phyloP scores from a whole-genome alignment of 1,140 invertebrate genomes.

The Mesaphorura yosii region DNA sequence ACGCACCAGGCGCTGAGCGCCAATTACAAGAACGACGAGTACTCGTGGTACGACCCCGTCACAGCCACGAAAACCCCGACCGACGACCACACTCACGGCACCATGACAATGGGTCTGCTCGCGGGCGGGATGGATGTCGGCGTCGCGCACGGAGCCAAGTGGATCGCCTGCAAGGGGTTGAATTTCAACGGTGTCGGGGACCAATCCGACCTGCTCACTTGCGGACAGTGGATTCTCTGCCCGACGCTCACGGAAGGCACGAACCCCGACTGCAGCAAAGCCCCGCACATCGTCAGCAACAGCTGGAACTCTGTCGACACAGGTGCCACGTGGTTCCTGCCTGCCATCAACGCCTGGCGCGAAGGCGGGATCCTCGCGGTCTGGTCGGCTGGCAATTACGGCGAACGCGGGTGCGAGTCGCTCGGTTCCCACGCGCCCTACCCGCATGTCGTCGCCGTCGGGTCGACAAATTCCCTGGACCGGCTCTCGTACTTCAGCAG shows the following conservation, averaged over 20 bases:
- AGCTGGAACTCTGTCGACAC: neutral
- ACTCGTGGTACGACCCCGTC: conserved; percentile 13
- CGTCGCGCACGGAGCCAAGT: neutral
- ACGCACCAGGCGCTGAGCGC: conserved; percentile 3
- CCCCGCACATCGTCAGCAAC: conserved; percentile 13
- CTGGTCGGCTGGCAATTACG: conserved; percentile 2
- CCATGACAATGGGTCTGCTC: conserved; percentile 1
- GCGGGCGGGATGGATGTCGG: neutral
- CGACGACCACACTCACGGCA: conserved; percentile 14
- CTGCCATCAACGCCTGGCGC: neutral
- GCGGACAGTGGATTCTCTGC: conserved; percentile 9
- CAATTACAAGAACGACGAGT: neutral
- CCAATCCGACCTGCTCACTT: neutral
- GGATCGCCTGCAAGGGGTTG: conserved; percentile 8
- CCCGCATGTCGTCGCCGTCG: conserved; percentile 5
- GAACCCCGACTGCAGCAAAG: conserved; percentile 8
- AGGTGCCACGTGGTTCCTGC: neutral
- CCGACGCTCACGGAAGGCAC: conserved; percentile 12
- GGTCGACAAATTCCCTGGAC: neutral
- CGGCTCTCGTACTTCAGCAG: neutral
- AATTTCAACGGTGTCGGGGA: neutral
- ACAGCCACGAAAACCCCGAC: neutral
- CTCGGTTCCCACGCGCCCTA: neutral
- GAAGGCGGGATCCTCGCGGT: conserved; percentile 10
- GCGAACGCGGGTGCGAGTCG: neutral